These are phyloP conservation scores for Bubo bubo DNA, from an alignment of 2,113 vertebrate species.

Conservation along the genomic window DNA sequence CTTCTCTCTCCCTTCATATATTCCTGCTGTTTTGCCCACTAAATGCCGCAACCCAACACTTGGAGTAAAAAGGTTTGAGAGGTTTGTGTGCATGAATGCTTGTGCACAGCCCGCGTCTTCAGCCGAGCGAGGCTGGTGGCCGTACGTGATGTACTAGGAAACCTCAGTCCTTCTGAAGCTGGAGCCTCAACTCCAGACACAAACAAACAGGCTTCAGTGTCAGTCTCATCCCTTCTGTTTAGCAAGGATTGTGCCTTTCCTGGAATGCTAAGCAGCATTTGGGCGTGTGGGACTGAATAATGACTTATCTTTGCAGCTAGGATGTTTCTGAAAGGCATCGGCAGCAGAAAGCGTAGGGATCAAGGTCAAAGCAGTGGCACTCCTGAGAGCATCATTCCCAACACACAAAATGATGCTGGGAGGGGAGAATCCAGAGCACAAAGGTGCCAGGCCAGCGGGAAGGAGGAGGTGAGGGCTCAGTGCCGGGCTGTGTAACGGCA, in stretches of 20 bases:
- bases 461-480: not conserved
- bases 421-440: not conserved
- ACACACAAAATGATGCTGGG: not conserved
- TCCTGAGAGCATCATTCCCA: not conserved
- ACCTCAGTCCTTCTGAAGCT: not conserved
- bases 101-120: rapidly evolving
- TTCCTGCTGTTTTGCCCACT: not conserved
- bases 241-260: not conserved
- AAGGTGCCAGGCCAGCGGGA: not conserved
- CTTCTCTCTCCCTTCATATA: not conserved
- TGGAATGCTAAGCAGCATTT: slow-evolving; percentile 13
- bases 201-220: not conserved
- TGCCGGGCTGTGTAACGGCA: not conserved
- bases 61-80: not conserved
- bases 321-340: not conserved
- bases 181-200: not conserved
- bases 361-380: not conserved
- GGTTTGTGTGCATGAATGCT: not conserved
- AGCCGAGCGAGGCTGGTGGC: not conserved
- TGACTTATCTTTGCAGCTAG: not conserved
- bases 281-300: not conserved
- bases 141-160: rapidly evolving
- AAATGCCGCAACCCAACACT: not conserved
- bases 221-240: not conserved
- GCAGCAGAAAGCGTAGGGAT: not conserved